Percentiles rank a stretch among this genome's conserved stretches.
These are phyloP conservation scores for Drosophila crucigera DNA, from an alignment of 2,888 invertebrate species.

Conservation along the genomic window DNA sequence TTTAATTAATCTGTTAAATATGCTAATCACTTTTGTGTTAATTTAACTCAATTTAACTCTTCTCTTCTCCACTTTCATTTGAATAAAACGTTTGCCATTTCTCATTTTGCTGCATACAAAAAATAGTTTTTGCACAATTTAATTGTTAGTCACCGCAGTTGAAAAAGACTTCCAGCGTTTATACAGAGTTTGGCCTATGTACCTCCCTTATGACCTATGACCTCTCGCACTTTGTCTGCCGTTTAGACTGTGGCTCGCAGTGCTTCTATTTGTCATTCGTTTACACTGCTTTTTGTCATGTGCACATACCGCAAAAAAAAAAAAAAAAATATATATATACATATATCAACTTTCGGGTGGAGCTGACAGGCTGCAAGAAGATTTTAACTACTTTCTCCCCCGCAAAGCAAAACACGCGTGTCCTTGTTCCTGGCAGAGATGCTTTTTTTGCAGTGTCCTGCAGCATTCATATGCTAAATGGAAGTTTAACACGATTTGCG, in stretches of 20 bases:
- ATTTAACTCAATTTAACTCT: neutral
- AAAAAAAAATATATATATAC: constrained; percentile 7
- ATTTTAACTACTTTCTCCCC: constrained; percentile 12
- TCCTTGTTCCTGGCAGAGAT: neutral
- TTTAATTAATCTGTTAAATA: neutral
- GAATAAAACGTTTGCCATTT: neutral
- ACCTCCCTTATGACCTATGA: neutral
- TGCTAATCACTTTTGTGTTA: neutral
- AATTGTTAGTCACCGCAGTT: neutral
- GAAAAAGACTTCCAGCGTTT: neutral
- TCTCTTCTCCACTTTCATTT: neutral
- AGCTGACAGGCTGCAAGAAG: constrained; percentile 24
- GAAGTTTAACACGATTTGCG: neutral
- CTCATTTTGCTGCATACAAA: neutral
- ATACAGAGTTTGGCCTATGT: neutral
- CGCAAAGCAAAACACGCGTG: neutral
- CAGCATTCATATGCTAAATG: neutral
- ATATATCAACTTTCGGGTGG: constrained; percentile 32
- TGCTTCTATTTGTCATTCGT: constrained; percentile 12
- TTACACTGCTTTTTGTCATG: constrained; percentile 30
- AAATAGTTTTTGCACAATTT: constrained; percentile 3
- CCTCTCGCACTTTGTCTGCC: neutral
- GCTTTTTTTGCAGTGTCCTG: neutral
- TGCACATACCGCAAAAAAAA: constrained; percentile 17
- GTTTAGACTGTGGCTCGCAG: neutral